phyloP scores from a whole-genome alignment of 1,140 invertebrate species.

The Chelonus insularis region DNA sequence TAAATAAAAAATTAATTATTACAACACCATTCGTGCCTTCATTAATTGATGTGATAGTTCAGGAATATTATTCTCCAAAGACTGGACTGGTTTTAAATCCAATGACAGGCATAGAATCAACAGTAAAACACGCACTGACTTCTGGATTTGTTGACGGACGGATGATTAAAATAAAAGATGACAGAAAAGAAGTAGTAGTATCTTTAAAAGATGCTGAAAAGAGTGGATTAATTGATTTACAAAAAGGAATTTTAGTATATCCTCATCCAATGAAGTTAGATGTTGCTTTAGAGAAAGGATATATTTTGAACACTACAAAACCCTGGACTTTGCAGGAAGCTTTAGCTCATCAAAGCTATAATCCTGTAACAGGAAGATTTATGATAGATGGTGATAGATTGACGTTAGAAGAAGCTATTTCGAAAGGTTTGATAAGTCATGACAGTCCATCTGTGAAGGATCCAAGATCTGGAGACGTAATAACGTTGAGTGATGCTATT shows the following conservation, averaged over 20 bases:
- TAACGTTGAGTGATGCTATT: conserved; percentile 82
- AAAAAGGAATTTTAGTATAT: conserved; percentile 69
- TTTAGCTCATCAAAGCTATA: conserved; percentile 79
- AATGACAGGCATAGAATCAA: conserved; percentile 72
- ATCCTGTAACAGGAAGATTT: conserved; percentile 74
- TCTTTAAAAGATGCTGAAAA: conserved; percentile 71
- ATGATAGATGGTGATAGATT: conserved; percentile 72
- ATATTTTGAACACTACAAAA: conserved; percentile 73
- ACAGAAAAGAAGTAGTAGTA: conserved; percentile 69
- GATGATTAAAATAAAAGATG: conserved; percentile 74
- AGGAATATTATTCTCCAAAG: conserved; percentile 77
- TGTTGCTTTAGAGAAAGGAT: conserved; percentile 76
- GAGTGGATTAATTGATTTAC: conserved; percentile 70
- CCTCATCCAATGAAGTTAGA: conserved; percentile 72
- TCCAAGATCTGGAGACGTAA: conserved; percentile 74
- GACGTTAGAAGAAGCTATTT: conserved; percentile 80
- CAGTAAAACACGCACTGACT: conserved; percentile 72
- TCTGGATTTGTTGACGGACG: conserved; percentile 73
- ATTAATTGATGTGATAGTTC: conserved; percentile 74
- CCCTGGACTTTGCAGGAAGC: conserved; percentile 85
- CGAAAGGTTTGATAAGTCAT: conserved; percentile 72
- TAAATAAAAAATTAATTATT: conserved; percentile 69
- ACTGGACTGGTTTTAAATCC: conserved; percentile 82
- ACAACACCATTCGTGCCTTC: conserved; percentile 72
- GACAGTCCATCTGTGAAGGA: conserved; percentile 82